These are phyloP conservation scores for Whitmania pigra DNA, from an alignment of 1,140 invertebrate genomes.

Conservation along the genomic window DNA sequence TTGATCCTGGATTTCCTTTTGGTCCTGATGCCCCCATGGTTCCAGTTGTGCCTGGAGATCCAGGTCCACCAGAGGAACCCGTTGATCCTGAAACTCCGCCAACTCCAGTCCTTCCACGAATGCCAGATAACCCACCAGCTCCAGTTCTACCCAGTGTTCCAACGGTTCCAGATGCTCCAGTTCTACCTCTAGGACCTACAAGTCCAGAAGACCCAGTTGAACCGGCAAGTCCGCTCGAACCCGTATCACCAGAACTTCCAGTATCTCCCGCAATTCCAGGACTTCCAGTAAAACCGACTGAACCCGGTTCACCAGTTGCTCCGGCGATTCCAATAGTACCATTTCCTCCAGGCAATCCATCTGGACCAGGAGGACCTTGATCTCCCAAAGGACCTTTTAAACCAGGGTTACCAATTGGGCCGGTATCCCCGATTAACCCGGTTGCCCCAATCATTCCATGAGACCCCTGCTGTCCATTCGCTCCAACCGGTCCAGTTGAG, in stretches of 20 bases:
- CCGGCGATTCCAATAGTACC: neutral
- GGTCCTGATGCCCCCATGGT: neutral
- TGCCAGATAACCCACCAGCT: neutral
- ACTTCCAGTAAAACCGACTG: constrained; percentile 1
- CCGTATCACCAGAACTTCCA: neutral
- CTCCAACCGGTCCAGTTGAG: neutral
- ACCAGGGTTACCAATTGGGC: neutral
- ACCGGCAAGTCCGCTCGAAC: neutral
- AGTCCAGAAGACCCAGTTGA: neutral
- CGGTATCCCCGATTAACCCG: neutral
- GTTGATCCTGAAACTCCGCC: neutral
- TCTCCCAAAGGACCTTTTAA: neutral
- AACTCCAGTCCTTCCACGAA: neutral
- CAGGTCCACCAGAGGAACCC: neutral
- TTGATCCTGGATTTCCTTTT: neutral
- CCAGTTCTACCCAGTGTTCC: neutral
- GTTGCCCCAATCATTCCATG: neutral
- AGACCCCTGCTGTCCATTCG: neutral
- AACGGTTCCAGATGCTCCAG: neutral
- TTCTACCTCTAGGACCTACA: neutral
- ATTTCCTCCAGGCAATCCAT: neutral
- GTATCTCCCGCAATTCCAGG: neutral
- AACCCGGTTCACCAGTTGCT: constrained; percentile 6
- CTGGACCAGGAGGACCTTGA: constrained; percentile 11
- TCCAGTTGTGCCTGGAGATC: neutral